Percentiles rank a stretch among this genome's conserved stretches.
Conservation (phyloP, 2,797 vertebrate genomes). For the Phyllotis vaccarum region DNA sequence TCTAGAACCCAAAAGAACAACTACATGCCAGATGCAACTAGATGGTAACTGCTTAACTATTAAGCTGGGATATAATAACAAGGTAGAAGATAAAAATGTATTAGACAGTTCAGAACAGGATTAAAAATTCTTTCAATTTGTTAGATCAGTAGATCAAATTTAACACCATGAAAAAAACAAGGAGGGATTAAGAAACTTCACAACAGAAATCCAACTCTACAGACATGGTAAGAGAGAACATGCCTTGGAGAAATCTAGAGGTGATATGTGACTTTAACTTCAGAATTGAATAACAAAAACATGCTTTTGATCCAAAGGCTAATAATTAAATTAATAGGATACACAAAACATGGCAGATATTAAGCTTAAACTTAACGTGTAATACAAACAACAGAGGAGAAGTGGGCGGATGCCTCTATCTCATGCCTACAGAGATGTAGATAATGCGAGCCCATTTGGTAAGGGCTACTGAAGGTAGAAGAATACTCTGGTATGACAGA, state of each 20-base stretch:
- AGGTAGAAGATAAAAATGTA: conserved; percentile 13
- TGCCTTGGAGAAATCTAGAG: not conserved
- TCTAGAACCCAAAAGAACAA: not conserved
- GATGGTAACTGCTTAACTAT: not conserved
- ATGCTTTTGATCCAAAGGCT: conserved; percentile 30
- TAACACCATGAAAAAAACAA: not conserved
- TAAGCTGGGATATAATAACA: not conserved
- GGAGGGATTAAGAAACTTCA: not conserved
- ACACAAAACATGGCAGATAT: not conserved
- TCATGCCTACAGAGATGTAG: not conserved
- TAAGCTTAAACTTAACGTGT: not conserved
- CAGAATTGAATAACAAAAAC: not conserved
- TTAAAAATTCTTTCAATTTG: conserved; percentile 17
- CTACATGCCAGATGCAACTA: not conserved
- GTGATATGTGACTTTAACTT: not conserved
- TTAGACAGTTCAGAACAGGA: not conserved
- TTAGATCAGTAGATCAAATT: conserved; percentile 1
- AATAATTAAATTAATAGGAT: not conserved
- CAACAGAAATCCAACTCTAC: not conserved
- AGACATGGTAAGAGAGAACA: not conserved
- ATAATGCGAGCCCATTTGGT: not conserved
- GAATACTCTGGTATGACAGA: not conserved
- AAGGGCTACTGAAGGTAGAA: not conserved
- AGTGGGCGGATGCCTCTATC: not conserved
- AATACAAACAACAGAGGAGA: not conserved